A percentile compares a stretch with the other conserved stretches of the same genome.
Conservation (phyloP, 2,113 vertebrate genomes). For the Lophura nycthemera region DNA sequence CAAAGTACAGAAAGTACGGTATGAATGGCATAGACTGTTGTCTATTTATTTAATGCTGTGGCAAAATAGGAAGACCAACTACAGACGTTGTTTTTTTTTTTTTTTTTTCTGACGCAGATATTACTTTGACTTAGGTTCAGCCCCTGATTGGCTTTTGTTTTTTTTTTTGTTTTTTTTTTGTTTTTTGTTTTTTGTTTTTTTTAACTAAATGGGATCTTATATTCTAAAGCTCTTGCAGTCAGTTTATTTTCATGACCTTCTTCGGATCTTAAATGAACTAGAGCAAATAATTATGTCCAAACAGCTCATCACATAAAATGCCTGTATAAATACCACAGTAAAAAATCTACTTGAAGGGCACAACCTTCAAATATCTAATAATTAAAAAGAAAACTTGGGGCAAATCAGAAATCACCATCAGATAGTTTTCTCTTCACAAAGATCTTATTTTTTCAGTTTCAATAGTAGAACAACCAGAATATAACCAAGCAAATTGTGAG, state of each 20-base stretch:
- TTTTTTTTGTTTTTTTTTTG: not conserved
- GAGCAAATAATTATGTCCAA: constrained; percentile 5
- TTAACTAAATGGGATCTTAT: not conserved
- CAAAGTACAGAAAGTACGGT: not conserved
- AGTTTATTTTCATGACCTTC: constrained; percentile 40
- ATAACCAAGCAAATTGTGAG: not conserved
- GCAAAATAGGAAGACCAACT: too few relatives aligned
- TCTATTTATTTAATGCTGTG: not conserved
- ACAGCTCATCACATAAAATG: not conserved
- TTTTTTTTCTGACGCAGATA: constrained; percentile 10
- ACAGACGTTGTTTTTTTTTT: too few relatives aligned
- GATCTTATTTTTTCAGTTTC: not conserved
- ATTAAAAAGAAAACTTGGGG: not conserved
- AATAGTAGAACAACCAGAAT: not conserved
- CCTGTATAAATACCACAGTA: not conserved
- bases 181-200: not conserved
- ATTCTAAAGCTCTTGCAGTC: constrained; percentile 14
- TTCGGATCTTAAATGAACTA: constrained; percentile 7
- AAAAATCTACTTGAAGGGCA: constrained; percentile 26
- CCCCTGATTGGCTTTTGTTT: not conserved
- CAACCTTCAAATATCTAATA: not conserved
- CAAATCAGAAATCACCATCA: not conserved
- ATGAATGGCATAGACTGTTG: not conserved
- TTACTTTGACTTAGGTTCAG: constrained; percentile 17
- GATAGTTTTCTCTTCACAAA: not conserved